phyloP scores from a whole-genome alignment of 2,888 invertebrate genomes.

The Pasiphila rectangulata region DNA sequence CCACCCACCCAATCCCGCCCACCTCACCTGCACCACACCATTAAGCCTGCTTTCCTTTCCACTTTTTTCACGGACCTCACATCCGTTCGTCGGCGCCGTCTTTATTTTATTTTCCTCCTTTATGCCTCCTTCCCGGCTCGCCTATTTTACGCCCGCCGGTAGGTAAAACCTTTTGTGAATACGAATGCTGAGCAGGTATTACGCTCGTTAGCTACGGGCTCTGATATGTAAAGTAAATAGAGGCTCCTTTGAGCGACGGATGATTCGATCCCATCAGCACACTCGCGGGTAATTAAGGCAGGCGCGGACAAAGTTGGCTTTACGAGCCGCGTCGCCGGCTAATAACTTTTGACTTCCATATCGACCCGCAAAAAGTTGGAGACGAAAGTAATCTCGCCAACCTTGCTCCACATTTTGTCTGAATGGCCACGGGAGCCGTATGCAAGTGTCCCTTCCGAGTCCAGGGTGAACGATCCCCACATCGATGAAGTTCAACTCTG shows the following conservation, averaged over 20 bases:
- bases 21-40: conserved; percentile 79
- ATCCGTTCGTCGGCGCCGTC: conserved; percentile 77
- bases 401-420: conserved; percentile 79
- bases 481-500: conserved; percentile 75
- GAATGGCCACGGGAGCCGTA: conserved; percentile 68
- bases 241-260: conserved; percentile 47
- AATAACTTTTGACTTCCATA: conserved; percentile 73
- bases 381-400: conserved; percentile 76
- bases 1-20: conserved; percentile 74
- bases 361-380: conserved; percentile 76
- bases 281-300: conserved; percentile 30
- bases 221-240: conserved; percentile 79
- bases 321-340: conserved; percentile 59
- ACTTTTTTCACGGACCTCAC: conserved; percentile 79
- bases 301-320: conserved; percentile 43
- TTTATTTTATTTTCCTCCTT: conserved; percentile 80
- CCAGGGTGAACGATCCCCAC: conserved; percentile 77
- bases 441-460: conserved; percentile 74
- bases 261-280: conserved; percentile 29
- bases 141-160: conserved; percentile 77
- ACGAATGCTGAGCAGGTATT: conserved; percentile 78
- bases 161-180: conserved; percentile 80
- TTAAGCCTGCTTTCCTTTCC: conserved; percentile 72
- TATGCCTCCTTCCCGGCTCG: conserved; percentile 75
- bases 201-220: conserved; percentile 73